Percentiles rank a stretch among this genome's conserved stretches.
Evolutionary conservation across 1,140 invertebrate genomes (phyloP).

Genomic region (Halotydeus destructor): DNA sequence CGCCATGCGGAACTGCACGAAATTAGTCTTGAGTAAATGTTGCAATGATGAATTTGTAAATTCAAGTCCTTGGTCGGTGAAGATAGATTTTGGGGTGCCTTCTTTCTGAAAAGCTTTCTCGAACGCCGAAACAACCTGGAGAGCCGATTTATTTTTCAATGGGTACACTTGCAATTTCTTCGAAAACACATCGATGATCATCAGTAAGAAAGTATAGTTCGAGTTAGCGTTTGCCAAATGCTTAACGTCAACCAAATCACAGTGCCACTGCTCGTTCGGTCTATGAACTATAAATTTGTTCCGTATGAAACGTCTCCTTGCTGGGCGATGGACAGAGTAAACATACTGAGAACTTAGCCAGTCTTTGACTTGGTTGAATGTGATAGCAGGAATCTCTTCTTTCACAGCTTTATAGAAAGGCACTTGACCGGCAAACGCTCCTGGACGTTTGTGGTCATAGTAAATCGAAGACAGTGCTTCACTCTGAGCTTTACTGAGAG

Average conservation of each 20-base stretch:
- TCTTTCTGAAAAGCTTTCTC: background rate
- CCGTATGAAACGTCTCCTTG: constrained; percentile 16
- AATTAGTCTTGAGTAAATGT: constrained; percentile 10
- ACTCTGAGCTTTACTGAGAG: constrained; percentile 4
- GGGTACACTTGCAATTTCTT: constrained; percentile 18
- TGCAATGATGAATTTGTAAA: constrained; percentile 22
- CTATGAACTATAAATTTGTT: constrained; percentile 10
- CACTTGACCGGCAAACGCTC: background rate
- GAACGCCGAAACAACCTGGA: background rate
- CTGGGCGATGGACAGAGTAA: constrained; percentile 17
- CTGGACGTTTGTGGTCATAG: background rate
- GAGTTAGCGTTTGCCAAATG: constrained; percentile 14
- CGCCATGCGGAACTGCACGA: constrained; percentile 13
- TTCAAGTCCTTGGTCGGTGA: constrained; percentile 26
- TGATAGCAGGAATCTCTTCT: background rate
- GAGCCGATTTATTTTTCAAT: constrained; percentile 15
- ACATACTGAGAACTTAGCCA: constrained; percentile 12
- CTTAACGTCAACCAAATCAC: constrained; percentile 18
- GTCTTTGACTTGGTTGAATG: constrained; percentile 9
- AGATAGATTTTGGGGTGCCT: constrained; percentile 23
- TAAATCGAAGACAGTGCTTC: constrained; percentile 10
- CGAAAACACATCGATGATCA: constrained; percentile 18
- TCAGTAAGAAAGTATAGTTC: constrained; percentile 16
- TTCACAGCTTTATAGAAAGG: background rate
- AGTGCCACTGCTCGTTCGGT: constrained; percentile 17